These are phyloP conservation scores for Ceraclea dissimilis DNA, from an alignment of 2,888 invertebrate genomes.

Conservation along the genomic window DNA sequence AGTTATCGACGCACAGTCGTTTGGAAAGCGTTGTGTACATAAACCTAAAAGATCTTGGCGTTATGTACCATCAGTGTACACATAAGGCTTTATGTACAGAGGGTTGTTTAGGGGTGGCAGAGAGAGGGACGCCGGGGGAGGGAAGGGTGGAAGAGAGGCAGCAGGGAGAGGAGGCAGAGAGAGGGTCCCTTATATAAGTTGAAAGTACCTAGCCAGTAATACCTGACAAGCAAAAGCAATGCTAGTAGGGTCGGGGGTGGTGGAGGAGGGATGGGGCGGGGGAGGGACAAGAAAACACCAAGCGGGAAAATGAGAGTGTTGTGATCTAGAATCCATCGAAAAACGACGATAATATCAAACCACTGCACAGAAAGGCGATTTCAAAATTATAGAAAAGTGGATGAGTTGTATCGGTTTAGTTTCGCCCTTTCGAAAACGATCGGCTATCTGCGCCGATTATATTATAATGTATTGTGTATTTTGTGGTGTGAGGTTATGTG, in stretches of 20 bases:
- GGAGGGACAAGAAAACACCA: conserved; percentile 5
- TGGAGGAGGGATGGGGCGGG: conserved; percentile 3
- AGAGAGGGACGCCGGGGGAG: not conserved
- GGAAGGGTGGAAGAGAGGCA: conserved; percentile 7
- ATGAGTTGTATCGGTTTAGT: not conserved
- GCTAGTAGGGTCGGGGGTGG: not conserved
- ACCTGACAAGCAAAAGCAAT: conserved; percentile 3
- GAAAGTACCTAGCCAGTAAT: not conserved
- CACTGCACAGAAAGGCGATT: not conserved
- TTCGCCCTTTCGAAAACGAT: not conserved
- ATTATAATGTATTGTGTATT: not conserved
- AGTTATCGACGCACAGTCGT: conserved; percentile 15
- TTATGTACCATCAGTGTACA: conserved; percentile 24
- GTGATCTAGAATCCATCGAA: not conserved
- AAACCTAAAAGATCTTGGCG: conserved; percentile 26
- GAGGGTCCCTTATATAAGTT: conserved; percentile 1
- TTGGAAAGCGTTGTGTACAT: conserved; percentile 22
- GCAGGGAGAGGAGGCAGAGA: not conserved
- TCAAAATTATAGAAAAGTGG: too few species aligned
- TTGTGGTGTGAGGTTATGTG: not conserved
- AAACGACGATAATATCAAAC: not conserved
- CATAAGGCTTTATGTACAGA: conserved; percentile 17
- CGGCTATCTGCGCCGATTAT: not conserved
- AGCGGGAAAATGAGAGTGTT: conserved; percentile 1
- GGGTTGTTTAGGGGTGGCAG: conserved; percentile 9